Conservation (phyloP, 2,797 vertebrate genomes). For the Urophycis tenuis region DNA sequence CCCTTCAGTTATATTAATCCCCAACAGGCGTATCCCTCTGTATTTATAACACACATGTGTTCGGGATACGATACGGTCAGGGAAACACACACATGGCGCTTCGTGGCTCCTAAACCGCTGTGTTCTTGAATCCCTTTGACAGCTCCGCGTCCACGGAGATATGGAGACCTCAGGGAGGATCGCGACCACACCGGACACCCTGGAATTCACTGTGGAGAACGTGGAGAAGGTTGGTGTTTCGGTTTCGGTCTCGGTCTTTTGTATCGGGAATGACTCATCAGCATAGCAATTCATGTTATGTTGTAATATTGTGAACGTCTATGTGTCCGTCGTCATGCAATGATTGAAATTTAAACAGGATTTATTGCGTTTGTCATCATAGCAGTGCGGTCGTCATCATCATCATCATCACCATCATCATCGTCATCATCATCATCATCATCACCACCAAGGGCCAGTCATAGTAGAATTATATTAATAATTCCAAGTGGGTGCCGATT, state of each 20-base stretch:
- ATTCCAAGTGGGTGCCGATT: neutral
- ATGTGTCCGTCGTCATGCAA: neutral
- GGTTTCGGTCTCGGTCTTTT: neutral
- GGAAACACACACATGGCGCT: no score
- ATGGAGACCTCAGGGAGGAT: conserved; percentile 72
- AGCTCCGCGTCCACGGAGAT: conserved; percentile 59
- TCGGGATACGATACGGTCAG: no score
- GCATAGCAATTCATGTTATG: neutral
- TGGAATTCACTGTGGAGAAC: conserved; percentile 96
- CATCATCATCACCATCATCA: no score
- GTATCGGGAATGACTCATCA: neutral
- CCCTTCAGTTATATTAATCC: conserved; percentile 3
- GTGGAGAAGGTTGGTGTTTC: conserved; percentile 83
- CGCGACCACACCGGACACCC: conserved; percentile 62
- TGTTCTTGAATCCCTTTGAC: conserved; percentile 49
- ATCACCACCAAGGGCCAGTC: no score
- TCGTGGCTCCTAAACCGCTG: neutral
- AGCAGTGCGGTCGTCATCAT: neutral
- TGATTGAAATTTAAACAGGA: neutral
- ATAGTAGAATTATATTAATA: neutral
- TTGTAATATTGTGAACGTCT: neutral
- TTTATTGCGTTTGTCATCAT: neutral
- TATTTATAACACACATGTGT: no score
- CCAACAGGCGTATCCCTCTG: neutral
- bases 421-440: no score